These are phyloP conservation scores for Rhincodon typus DNA, from an alignment of 2,797 vertebrate species.

Conservation along the genomic window DNA sequence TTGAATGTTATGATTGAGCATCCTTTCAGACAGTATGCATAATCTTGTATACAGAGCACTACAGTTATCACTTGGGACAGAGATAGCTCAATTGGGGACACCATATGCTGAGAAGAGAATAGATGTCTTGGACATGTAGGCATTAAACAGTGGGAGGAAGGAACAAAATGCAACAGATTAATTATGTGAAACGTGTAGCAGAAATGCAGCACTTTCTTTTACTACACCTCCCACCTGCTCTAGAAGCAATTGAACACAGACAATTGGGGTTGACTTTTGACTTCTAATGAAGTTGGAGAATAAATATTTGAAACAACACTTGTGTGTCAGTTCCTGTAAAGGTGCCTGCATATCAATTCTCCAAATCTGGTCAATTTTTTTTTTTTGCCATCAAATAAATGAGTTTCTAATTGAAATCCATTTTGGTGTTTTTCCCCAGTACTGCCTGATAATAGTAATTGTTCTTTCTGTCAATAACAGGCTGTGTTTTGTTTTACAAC, in stretches of 20 bases:
- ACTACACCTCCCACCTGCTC: neutral
- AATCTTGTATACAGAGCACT: neutral
- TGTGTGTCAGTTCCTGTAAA: neutral
- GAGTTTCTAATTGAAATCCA: constrained; percentile 21
- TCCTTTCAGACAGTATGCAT: neutral
- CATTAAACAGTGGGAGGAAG: neutral
- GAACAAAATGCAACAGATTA: neutral
- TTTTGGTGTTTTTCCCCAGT: constrained; percentile 8
- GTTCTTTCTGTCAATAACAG: constrained; percentile 20
- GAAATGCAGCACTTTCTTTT: neutral
- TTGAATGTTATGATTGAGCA: neutral
- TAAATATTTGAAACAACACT: neutral
- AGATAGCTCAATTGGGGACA: neutral
- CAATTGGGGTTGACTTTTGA: neutral
- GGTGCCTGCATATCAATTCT: neutral
- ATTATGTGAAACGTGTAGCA: neutral
- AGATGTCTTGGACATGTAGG: neutral
- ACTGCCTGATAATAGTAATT: constrained; percentile 7
- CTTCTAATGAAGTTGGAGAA: no score
- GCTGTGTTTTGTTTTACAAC: neutral
- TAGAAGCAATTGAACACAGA: neutral
- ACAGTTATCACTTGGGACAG: neutral
- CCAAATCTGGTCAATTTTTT: neutral
- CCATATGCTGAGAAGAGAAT: neutral
- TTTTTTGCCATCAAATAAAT: neutral